These are phyloP conservation scores for Xestia rhomboidea DNA, from an alignment of 2,888 invertebrate genomes.

Conservation along the genomic window DNA sequence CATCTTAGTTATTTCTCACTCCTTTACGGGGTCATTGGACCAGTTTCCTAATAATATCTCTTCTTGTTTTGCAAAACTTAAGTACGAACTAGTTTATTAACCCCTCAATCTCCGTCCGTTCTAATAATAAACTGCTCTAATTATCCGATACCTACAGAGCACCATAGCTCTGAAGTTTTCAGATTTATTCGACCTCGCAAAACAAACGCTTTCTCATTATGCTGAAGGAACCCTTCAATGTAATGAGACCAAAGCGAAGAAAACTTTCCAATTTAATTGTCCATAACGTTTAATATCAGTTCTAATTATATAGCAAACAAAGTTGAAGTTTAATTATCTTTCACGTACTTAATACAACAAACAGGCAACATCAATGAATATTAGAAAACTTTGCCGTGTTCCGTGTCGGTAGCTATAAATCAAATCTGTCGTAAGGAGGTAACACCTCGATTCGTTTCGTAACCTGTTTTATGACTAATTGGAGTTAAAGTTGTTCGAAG, in stretches of 20 bases:
- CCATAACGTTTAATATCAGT: slow-evolving; percentile 38
- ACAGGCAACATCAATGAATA: slow-evolving; percentile 51
- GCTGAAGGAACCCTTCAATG: slow-evolving; percentile 18
- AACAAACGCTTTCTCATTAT: slow-evolving; percentile 45
- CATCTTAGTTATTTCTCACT: slow-evolving; percentile 18
- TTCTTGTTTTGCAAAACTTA: not conserved
- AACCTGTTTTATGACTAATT: slow-evolving; percentile 67
- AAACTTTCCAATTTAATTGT: slow-evolving; percentile 44
- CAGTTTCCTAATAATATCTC: not conserved
- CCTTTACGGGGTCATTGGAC: not conserved
- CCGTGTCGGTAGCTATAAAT: slow-evolving; percentile 47
- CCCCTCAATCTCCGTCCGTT: not conserved
- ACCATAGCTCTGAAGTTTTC: slow-evolving; percentile 19
- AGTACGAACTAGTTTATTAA: not conserved
- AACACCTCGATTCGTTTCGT: slow-evolving; percentile 58
- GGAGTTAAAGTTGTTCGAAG: slow-evolving; percentile 66
- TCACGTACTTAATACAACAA: slow-evolving; percentile 33
- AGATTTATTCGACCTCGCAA: slow-evolving; percentile 25
- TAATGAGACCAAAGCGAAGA: slow-evolving; percentile 33
- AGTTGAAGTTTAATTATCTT: slow-evolving; percentile 43
- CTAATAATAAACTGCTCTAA: not conserved
- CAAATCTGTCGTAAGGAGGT: slow-evolving; percentile 53
- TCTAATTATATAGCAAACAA: slow-evolving; percentile 20
- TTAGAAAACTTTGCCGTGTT: slow-evolving; percentile 53
- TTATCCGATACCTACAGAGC: slow-evolving; percentile 10